These are phyloP conservation scores for Megaustenia siamemsis DNA, from an alignment of 2,888 invertebrate species.

Conservation along the genomic window DNA sequence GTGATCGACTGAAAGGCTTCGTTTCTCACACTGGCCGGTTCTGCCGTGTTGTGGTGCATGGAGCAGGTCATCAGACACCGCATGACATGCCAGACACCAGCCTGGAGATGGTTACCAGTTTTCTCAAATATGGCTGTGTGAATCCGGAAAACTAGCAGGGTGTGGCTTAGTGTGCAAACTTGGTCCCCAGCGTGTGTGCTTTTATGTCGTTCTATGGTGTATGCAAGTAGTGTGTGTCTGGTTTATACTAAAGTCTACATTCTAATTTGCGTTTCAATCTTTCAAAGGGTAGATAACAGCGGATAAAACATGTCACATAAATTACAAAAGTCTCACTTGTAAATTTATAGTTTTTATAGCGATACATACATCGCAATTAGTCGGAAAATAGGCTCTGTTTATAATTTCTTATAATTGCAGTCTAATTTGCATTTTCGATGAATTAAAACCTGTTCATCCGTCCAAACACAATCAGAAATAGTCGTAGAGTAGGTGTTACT, in stretches of 20 bases:
- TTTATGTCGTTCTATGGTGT: not conserved
- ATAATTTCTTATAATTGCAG: too few relatives aligned
- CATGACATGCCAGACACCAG: conserved; percentile 45
- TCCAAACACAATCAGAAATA: too few relatives aligned
- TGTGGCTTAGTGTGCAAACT: conserved; percentile 46
- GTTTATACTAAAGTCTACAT: not conserved
- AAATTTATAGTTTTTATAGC: too few relatives aligned
- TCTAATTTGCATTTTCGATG: too few relatives aligned
- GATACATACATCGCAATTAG: too few relatives aligned
- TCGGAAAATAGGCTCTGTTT: too few relatives aligned
- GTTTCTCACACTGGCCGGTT: conserved; percentile 36
- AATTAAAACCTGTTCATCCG: too few relatives aligned
- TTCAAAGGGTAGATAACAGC: too few relatives aligned
- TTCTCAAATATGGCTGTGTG: conserved; percentile 44
- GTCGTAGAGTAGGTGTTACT: too few relatives aligned
- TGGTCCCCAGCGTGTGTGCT: conserved; percentile 23
- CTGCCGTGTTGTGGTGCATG: conserved; percentile 47
- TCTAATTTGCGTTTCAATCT: too few relatives aligned
- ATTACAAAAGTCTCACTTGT: too few relatives aligned
- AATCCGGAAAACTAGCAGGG: conserved; percentile 46
- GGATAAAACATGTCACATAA: too few relatives aligned
- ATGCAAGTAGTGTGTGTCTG: not conserved
- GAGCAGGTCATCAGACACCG: conserved; percentile 52
- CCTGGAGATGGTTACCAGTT: conserved; percentile 35
- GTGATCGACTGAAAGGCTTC: conserved; percentile 24